Base-by-base conservation (phyloP, 2,113 vertebrate genomes). In the Halcyon senegalensis region DNA sequence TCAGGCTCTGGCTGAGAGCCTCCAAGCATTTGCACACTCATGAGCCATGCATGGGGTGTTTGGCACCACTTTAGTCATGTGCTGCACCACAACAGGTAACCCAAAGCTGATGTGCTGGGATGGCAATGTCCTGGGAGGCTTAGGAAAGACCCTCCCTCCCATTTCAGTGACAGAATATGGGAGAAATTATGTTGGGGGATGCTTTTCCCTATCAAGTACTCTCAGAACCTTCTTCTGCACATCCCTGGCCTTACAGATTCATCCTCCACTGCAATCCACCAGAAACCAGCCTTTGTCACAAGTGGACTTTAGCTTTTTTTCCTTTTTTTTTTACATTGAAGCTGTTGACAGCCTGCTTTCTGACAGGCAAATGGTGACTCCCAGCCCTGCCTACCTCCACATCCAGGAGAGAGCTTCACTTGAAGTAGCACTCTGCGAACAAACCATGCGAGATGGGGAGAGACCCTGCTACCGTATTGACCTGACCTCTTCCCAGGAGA, bases 1-100 rank as follows among this genome's bases (percentile, higher is more conserved):
- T 4, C 9, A 27, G 31, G 30, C 46, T 50, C 69, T 56, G 35
- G 7, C 41, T 1, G 0, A 58, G 46, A 84, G 11, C 11, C 31
- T 58, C 64, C 3, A 1, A 10, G 4, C 14, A 27, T 80, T 68
- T 72, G 48, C 27, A 63, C 11, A 25, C 7, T 0, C 0, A 0
- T 81, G 78, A 76, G 44, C 11, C 18, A 43, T 2, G 2, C 0
- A 0, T 14, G 7, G 31, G 7, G 13, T 41, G 14, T 27, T n/a
- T 51, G 28, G 31, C 37, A 76, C 53, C 1, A 3, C 24, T 72
- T 75, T 5, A 86, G 31, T 17, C 25, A 3, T 0, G 0, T 12
- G 10, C 25, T 46, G 11, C 4, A 3, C 68, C 2, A 1, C 67
- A 76, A 51, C 41, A 59, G n/a, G 51, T 73, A 56, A 51, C 0